Conservation (phyloP, 1,140 invertebrate species). For the Patella vulgata region DNA sequence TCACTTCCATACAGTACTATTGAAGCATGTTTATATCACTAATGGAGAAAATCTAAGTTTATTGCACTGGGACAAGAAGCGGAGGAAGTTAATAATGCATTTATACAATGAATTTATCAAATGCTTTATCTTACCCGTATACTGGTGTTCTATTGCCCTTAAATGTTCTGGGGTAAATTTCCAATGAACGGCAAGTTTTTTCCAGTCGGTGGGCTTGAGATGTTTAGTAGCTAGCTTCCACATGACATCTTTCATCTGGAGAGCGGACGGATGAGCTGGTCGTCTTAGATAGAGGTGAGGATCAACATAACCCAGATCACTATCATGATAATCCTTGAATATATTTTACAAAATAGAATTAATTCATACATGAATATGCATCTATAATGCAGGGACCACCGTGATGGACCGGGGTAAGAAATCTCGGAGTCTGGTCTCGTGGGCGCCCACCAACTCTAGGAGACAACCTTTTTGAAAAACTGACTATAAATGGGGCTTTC, state of each 20-base stretch:
- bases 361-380: no score
- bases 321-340: slow-evolving; percentile 53
- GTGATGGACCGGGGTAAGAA: no score
- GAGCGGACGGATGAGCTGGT: slow-evolving; percentile 50
- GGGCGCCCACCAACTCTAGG: no score
- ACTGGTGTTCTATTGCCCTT: slow-evolving; percentile 79
- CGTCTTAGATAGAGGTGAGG: slow-evolving; percentile 51
- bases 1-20: no score
- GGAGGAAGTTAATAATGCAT: not conserved
- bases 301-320: slow-evolving; percentile 51
- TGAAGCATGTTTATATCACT: no score
- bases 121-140: slow-evolving; percentile 71
- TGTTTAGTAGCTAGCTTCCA: slow-evolving; percentile 78
- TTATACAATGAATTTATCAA: not conserved
- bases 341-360: no score
- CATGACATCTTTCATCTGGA: slow-evolving; percentile 69
- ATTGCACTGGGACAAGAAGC: no score
- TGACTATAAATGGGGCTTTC: no score
- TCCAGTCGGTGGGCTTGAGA: slow-evolving; percentile 76
- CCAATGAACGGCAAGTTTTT: slow-evolving; percentile 77
- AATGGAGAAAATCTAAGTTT: no score
- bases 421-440: no score
- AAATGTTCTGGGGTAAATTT: slow-evolving; percentile 79
- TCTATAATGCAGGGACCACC: no score
- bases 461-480: no score